phyloP scores from a whole-genome alignment of 2,113 vertebrate genomes.

The Perognathus longimembris region DNA sequence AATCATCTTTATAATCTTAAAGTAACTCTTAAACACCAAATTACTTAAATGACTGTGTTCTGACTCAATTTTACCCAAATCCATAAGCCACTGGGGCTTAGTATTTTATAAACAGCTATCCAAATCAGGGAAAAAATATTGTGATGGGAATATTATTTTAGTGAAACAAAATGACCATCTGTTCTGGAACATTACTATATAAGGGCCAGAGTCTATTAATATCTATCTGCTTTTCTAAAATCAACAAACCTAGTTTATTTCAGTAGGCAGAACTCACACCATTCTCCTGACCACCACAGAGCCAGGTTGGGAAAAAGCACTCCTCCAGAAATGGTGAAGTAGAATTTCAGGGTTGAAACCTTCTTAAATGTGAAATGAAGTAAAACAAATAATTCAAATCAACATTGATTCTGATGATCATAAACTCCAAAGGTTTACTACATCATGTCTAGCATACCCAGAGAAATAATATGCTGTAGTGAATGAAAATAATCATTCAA shows the following conservation, averaged over 20 bases:
- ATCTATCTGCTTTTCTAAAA: slow-evolving; percentile 70
- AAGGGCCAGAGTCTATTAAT: slow-evolving; percentile 70
- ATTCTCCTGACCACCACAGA: background rate
- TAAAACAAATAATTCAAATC: background rate
- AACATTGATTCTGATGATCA: background rate
- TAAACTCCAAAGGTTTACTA: background rate
- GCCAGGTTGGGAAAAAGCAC: slow-evolving; percentile 28
- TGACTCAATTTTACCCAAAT: slow-evolving; percentile 65
- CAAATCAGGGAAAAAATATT: slow-evolving; percentile 63
- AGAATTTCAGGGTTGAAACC: background rate
- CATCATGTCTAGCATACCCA: background rate
- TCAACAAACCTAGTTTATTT: slow-evolving; percentile 58
- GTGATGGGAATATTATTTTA: slow-evolving; percentile 71
- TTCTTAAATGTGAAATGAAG: background rate
- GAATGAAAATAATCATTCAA: background rate
- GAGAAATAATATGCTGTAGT: background rate
- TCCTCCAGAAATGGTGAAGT: slow-evolving; percentile 53
- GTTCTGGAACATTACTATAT: slow-evolving; percentile 64
- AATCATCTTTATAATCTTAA: slow-evolving; percentile 10
- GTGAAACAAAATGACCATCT: slow-evolving; percentile 61
- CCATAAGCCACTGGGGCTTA: slow-evolving; percentile 37
- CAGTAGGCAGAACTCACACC: background rate
- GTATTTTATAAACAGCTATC: slow-evolving; percentile 56
- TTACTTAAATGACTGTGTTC: background rate
- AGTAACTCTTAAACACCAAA: background rate